Conservation (phyloP, 64 coral and sea anemone species). For the Stichodactyla helianthus region DNA sequence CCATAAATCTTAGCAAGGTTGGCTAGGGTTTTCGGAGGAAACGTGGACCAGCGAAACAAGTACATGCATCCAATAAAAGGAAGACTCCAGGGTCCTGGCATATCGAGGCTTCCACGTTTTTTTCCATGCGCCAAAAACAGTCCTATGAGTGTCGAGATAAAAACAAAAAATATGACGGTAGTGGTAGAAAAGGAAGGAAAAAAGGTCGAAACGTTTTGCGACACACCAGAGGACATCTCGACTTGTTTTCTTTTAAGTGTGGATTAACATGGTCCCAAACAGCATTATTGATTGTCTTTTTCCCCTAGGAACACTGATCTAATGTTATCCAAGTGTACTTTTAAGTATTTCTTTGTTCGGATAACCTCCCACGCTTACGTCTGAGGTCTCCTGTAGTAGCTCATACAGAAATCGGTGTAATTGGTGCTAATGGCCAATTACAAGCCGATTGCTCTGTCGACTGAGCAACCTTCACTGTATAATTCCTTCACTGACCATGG, state of each 20-base stretch:
- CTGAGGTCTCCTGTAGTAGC: not conserved
- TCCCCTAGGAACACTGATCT: not conserved
- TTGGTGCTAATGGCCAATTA: not conserved
- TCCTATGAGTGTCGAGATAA: not conserved
- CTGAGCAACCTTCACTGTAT: not conserved
- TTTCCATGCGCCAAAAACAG: not conserved
- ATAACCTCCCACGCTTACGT: not conserved
- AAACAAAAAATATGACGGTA: not conserved
- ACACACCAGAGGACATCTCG: not conserved
- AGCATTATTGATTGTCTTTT: not conserved
- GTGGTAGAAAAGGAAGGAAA: not conserved
- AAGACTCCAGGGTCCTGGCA: slow-evolving; percentile 3
- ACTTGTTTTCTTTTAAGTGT: not conserved
- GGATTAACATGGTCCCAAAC: not conserved
- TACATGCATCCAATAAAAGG: slow-evolving; percentile 29
- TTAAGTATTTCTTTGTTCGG: not conserved
- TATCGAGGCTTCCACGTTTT: not conserved
- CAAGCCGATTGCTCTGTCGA: not conserved
- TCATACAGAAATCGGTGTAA: not conserved
- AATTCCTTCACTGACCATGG: slow-evolving; percentile 7
- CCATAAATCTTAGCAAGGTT: not conserved
- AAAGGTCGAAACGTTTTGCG: not conserved
- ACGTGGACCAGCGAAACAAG: slow-evolving; percentile 1
- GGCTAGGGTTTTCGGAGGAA: slow-evolving; percentile 4
- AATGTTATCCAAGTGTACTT: not conserved